Percentiles rank a stretch among this genome's conserved stretches.
These are phyloP conservation scores for Podarcis raffonei DNA, from an alignment of 2,113 vertebrate species.

Conservation along the genomic window DNA sequence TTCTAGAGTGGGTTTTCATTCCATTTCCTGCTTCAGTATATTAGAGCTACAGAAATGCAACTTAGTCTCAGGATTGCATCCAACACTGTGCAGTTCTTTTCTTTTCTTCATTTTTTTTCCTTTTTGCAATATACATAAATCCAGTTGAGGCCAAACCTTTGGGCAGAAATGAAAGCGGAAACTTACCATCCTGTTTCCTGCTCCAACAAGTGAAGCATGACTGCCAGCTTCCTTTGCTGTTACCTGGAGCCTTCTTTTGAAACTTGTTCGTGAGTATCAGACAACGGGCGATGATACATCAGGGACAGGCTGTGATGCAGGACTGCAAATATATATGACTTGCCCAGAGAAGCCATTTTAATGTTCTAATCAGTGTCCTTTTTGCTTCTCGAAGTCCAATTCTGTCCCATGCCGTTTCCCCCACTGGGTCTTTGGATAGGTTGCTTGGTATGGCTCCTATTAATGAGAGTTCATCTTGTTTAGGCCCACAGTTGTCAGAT, in stretches of 20 bases:
- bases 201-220: not conserved
- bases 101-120: not conserved
- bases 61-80: not conserved
- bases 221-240: not conserved
- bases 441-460: not conserved
- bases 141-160: not conserved
- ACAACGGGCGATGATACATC: not conserved
- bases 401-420: not conserved
- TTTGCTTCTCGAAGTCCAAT: not conserved
- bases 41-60: not conserved
- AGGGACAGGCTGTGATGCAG: not conserved
- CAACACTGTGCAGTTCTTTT: not conserved
- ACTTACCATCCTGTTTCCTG: not conserved
- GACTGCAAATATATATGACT: not conserved
- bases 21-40: not conserved
- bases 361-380: not conserved
- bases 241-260: not conserved
- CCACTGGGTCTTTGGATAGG: not conserved
- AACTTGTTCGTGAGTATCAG: not conserved
- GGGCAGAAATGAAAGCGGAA: constrained; percentile 22
- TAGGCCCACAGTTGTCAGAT: not conserved
- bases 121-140: not conserved
- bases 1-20: constrained; percentile 6
- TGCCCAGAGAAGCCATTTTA: not conserved
- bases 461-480: not conserved